Conservation (phyloP, 2,797 vertebrate species). For the Chiloscyllium punctatum region DNA sequence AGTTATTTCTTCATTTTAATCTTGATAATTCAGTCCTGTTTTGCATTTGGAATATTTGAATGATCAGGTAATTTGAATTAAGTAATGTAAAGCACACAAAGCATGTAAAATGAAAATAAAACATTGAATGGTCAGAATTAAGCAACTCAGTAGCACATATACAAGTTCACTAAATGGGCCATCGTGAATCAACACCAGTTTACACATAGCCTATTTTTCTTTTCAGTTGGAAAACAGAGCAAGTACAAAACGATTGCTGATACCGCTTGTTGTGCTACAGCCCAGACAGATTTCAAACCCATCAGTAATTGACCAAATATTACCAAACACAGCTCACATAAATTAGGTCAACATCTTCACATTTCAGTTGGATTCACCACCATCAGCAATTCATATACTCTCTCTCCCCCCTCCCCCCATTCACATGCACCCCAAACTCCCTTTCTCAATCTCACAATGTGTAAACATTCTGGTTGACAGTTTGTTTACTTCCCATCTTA, state of each 20-base stretch:
- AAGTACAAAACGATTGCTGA: no score
- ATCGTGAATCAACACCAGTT: background rate
- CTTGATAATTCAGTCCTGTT: background rate
- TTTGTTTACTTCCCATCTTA: background rate
- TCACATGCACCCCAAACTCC: background rate
- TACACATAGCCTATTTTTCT: background rate
- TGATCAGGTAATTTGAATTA: background rate
- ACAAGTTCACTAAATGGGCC: background rate
- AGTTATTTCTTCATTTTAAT: background rate
- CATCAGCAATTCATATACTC: no score
- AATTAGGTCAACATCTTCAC: no score
- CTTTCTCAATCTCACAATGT: no score
- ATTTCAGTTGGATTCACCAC: background rate
- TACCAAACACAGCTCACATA: background rate
- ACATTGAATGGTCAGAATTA: background rate
- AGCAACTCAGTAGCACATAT: background rate
- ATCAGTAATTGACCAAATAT: background rate
- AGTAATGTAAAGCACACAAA: background rate
- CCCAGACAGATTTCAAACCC: background rate
- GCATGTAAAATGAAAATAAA: background rate
- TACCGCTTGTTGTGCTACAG: background rate
- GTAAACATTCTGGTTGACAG: background rate
- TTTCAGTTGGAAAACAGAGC: background rate
- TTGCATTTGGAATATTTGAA: background rate
- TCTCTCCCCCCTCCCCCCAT: background rate